Base-by-base conservation (phyloP, 2,113 vertebrate species). In the Tamias sibiricus region DNA sequence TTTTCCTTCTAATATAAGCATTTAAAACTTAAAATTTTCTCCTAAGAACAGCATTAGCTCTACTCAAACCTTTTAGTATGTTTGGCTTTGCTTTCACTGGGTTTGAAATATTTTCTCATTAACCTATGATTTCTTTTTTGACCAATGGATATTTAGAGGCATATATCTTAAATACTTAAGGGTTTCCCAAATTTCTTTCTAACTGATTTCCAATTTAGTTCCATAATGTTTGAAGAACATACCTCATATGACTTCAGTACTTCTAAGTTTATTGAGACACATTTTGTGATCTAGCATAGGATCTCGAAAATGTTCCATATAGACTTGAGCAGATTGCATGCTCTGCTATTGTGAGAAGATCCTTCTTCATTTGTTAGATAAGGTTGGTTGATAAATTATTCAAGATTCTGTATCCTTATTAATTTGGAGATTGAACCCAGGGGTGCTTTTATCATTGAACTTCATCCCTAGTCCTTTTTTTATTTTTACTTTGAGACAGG, bases 71-170 rank as follows among this genome's bases (percentile, higher is more conserved):
- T 85, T 94, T 69, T n/a, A 49, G 30, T 89, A 62, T 49, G 10
- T 85, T 92, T 91, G 47, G n/a, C 40, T 87, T 91, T 75, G 35
- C 47, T 62, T 91, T 87, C 28, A 87, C 12, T 49, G 47, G 68
- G 20, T 76, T 16, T 59, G 40, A 85, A 85, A 47, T 87, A 64
- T 82, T 87, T 77, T 62, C 59, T 69, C 76, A 62, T 76, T 82
- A 93, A 82, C 5, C 16, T 77, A 83, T 62, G n/a, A 75, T 75
- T 93, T 93, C 35, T 93, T 86, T 47, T 92, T 64, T 85, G 84
- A 81, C 20, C 59, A 47, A 9, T 85, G 28, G 11, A 75, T 79
- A 79, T 79, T 80, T 90, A 75, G 22, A 83, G 87, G 19, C 49
- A 35, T n/a, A n/a, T 35, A 4, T 57, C 54, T 57, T 57, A 57